Conservation (phyloP, 35 echinoderm and acorn worm genomes). For the Lytechinus pictus region DNA sequence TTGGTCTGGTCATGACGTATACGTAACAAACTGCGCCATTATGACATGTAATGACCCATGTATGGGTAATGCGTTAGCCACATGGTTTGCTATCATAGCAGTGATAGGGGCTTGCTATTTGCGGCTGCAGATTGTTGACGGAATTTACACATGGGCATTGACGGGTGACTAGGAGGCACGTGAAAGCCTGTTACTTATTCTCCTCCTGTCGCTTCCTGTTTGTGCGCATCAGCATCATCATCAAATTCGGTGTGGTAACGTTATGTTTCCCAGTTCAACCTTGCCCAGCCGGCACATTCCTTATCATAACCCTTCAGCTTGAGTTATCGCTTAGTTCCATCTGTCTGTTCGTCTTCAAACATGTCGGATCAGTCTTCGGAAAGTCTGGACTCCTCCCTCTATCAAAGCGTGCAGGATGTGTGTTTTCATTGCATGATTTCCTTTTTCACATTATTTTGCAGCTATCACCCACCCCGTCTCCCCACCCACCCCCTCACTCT, state of each 20-base stretch:
- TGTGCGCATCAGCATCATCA: not conserved
- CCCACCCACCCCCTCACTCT: too few species aligned
- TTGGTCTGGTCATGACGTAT: not conserved
- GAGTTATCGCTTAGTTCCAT: not conserved
- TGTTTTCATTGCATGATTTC: too few species aligned
- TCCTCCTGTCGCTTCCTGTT: not conserved
- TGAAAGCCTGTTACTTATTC: not conserved
- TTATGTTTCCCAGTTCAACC: not conserved
- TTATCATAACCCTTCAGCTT: not conserved
- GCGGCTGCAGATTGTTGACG: not conserved
- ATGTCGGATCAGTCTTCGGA: not conserved
- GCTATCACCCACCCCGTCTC: too few species aligned
- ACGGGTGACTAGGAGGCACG: not conserved
- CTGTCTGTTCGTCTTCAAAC: not conserved
- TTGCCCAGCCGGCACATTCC: not conserved
- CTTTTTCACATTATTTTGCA: too few species aligned
- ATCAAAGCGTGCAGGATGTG: too few species aligned
- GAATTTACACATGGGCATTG: conserved; percentile 9
- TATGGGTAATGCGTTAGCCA: not conserved
- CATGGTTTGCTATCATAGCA: not conserved
- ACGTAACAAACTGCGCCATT: not conserved
- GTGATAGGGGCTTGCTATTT: not conserved
- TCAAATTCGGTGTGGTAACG: not conserved
- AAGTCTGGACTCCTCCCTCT: too few species aligned
- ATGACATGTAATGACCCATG: conserved; percentile 9